Base-by-base conservation (phyloP, 2,797 vertebrate genomes). In the Neomorphus geoffroyi region DNA sequence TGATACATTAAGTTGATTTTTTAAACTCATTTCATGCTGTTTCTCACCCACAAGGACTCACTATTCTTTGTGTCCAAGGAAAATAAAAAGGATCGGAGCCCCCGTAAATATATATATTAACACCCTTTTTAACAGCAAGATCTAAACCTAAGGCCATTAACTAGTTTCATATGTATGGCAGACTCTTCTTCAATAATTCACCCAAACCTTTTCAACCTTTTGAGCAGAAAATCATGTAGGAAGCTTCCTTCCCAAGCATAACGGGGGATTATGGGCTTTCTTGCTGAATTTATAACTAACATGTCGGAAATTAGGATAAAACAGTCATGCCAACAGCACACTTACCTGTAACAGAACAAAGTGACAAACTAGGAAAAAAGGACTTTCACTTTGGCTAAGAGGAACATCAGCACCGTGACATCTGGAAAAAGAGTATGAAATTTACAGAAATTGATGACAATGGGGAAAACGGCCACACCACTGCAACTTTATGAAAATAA, bases 251-350 rank as follows among this genome's bases (percentile, higher is more conserved):
- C 27, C 11, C n/a, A 62, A 73, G 61, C n/a, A 53, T 21, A 39
- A 62, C 10, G 19, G 19, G 64, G n/a, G 17, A 61, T 13, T 14
- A 6, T 8, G 35, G 22, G 28, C 4, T 23, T 41, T 70, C 65
- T 51, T 32, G 43, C 18, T 30, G 21, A 33, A 71, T 48, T 43
- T 71, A 17, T 30, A 16, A 61, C 19, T 1, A 60, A 58, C 1
- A 5, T 1, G 4, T 18, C 27, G 8, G 50, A 28, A 30, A 51
- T 64, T 3, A 26, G 35, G 37, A 41, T 9, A 60, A 60, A 46
- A 12, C 16, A 17, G 18, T 11, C 4, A 5, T 0, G 2, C 48
- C 60, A 56, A 26, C 0, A 62, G 54, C 26, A 9, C 3, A 2
- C 11, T 72, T 16, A 30, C 26, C 21, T 54, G 13, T 11, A 30